phyloP scores from a whole-genome alignment of 2,113 vertebrate genomes.

The Calidris pugnax region DNA sequence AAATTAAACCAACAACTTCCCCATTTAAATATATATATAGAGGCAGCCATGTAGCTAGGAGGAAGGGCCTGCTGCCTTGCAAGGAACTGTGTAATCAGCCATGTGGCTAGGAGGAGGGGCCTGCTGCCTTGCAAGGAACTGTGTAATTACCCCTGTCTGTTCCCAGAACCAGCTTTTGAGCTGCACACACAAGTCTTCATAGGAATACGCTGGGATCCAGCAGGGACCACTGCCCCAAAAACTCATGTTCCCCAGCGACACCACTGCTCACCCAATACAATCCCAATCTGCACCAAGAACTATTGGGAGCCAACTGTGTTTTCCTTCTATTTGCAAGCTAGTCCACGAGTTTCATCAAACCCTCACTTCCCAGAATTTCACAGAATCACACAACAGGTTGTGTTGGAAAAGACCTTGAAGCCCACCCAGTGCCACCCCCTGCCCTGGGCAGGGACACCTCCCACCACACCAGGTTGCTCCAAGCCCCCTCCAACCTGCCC shows the following conservation, averaged over 20 bases:
- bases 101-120: background rate
- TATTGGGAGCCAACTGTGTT: background rate
- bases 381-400: too few species aligned
- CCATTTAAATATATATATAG: background rate
- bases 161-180: background rate
- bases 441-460: too few species aligned
- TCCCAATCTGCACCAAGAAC: background rate
- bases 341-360: background rate
- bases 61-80: background rate
- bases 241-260: background rate
- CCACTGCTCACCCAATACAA: background rate
- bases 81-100: background rate
- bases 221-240: background rate
- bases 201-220: background rate
- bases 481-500: too few species aligned
- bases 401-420: too few species aligned
- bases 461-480: too few species aligned
- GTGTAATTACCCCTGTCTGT: background rate
- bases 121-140: background rate
- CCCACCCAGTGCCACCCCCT: too few species aligned
- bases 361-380: background rate
- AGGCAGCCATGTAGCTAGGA: background rate
- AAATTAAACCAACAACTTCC: background rate
- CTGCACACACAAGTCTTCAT: background rate
- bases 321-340: background rate